Evolutionary conservation across 2,113 vertebrate species (phyloP), one percentile per base, ranked within the genome.

Genomic region (Aptenodytes patagonicus): DNA sequence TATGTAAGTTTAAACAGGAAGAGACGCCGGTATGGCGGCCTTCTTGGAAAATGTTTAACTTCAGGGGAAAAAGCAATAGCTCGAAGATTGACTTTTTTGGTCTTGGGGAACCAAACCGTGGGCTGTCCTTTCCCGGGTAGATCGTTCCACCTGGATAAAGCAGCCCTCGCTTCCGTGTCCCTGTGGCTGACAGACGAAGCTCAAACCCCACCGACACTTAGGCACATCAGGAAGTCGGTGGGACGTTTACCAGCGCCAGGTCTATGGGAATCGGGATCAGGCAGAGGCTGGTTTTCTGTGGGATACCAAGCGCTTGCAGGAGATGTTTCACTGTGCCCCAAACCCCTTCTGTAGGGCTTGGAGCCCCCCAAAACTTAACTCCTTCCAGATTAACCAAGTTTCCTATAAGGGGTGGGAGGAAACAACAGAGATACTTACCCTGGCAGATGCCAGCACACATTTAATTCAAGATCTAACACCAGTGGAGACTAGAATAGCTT

Each of bases 401-500:
- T 95, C 13, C 22, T 87, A 17, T 40, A 60, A 77, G 34, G 16
- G 25, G 9, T 38, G 14, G n/a, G 21, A 55, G 20, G 9, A 64
- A 9, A 38, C 82, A 87, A 31, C 61, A 55, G 76, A 76, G 61
- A 58, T 70, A 88, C 83, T 88, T 90, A 95, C 86, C 83, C 69
- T 81, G 29, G 52, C 86, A 97, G 91, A 88, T 82, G 91, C 91
- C 61, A 91, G 83, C 82, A 96, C 71, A 72, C 55, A 70, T 92
- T 96, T 93, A 94, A 90, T 95, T 97, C 97, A 96, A 92, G 89
- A 65, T 95, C 29, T 64, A 89, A 91, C 72, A 88, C 65, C 81
- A 55, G 64, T 69, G 61, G 83, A 96, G 66, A 93, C 90, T 51
- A 91, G 83, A 97, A 96, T 66, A 95, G 94, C 93, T 94, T 94